phyloP scores from a whole-genome alignment of 2,113 vertebrate species.

The Phalacrocorax pelagicus region DNA sequence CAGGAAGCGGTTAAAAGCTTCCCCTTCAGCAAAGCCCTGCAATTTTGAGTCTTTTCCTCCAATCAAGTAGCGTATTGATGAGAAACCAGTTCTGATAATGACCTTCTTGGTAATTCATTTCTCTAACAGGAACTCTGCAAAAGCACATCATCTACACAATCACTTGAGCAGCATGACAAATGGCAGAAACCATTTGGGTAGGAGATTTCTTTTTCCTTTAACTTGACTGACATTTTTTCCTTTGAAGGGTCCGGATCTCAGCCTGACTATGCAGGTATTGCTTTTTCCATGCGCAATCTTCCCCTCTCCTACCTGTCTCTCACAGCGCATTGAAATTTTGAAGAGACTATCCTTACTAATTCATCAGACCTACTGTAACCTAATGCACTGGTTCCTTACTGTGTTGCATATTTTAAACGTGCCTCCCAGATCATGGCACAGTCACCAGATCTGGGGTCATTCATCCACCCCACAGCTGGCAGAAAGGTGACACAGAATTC shows the following conservation, averaged over 20 bases:
- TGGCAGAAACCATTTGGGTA: neutral
- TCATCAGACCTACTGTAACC: slow-evolving; percentile 7
- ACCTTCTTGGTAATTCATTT: slow-evolving; percentile 49
- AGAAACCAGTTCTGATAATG: slow-evolving; percentile 56
- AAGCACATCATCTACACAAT: neutral
- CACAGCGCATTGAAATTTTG: neutral
- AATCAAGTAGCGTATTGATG: slow-evolving; percentile 62
- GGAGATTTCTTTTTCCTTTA: slow-evolving; percentile 7
- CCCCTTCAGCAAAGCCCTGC: slow-evolving; percentile 44
- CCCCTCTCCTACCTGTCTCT: neutral
- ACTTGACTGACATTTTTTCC: neutral
- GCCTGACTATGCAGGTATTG: neutral
- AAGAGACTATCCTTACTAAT: slow-evolving; percentile 26
- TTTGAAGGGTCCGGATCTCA: neutral
- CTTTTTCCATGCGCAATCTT: neutral
- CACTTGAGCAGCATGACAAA: slow-evolving; percentile 2
- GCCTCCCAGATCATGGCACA: neutral
- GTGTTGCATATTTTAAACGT: neutral
- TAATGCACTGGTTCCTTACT: neutral
- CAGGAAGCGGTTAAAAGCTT: slow-evolving; percentile 68
- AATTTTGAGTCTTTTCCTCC: slow-evolving; percentile 61
- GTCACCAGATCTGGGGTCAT: neutral
- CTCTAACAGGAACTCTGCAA: slow-evolving; percentile 35
- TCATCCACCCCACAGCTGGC: neutral
- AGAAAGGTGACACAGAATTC: neutral